Conservation (phyloP, 2,888 invertebrate species). For the Ischnura elegans region DNA sequence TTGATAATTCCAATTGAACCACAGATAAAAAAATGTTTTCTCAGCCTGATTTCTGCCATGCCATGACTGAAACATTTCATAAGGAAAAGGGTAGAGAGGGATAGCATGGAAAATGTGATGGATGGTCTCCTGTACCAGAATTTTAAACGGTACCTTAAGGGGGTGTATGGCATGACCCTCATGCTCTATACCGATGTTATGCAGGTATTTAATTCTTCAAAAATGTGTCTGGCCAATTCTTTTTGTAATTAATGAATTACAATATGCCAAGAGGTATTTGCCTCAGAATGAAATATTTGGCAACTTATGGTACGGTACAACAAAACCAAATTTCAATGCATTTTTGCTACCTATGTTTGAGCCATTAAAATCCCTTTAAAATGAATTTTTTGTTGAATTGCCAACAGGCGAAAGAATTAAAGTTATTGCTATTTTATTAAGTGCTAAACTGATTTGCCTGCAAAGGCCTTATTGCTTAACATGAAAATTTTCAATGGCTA, state of each 20-base stretch:
- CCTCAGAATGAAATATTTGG: background rate
- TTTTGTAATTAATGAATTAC: constrained; percentile 28
- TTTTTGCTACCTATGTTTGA: background rate
- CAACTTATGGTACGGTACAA: background rate
- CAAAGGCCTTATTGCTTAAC: background rate
- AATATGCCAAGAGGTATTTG: background rate
- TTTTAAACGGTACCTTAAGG: background rate
- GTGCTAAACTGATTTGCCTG: background rate
- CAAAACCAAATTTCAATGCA: constrained; percentile 14
- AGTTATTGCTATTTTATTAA: background rate
- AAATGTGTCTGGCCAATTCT: background rate
- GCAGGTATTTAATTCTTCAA: background rate
- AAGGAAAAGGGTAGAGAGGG: too few relatives aligned
- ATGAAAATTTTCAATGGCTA: background rate
- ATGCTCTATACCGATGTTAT: background rate
- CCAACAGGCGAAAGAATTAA: background rate
- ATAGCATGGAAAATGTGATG: background rate
- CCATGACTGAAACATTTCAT: too few relatives aligned
- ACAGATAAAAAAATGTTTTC: too few relatives aligned
- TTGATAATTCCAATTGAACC: too few relatives aligned
- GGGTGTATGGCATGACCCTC: background rate
- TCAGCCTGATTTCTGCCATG: too few relatives aligned
- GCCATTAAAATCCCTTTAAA: background rate
- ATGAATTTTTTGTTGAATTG: background rate
- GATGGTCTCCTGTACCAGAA: background rate